These are phyloP conservation scores for Ephialtes manifestator DNA, from an alignment of 2,888 invertebrate genomes.

Conservation along the genomic window DNA sequence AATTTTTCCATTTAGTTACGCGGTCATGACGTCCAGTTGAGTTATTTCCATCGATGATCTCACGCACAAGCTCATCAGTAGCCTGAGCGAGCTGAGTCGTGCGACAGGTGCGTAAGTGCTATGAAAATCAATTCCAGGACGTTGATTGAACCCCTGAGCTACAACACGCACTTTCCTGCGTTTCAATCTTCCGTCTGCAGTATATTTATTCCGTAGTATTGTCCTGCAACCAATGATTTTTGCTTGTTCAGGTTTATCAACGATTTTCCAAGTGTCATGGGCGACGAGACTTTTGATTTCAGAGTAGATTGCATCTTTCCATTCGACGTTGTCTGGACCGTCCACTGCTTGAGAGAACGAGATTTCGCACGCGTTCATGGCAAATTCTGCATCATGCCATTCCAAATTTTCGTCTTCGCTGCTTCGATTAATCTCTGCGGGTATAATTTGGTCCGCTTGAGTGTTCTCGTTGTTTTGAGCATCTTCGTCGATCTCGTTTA, in stretches of 20 bases:
- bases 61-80: conserved; percentile 69
- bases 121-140: conserved; percentile 68
- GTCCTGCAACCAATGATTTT: conserved; percentile 49
- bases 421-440: conserved; percentile 16
- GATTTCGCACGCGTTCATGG: conserved; percentile 20
- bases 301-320: conserved; percentile 65
- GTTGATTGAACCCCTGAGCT: conserved; percentile 67
- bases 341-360: not conserved
- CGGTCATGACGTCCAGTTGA: conserved; percentile 72
- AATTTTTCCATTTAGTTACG: conserved; percentile 71
- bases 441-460: conserved; percentile 23
- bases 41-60: conserved; percentile 63
- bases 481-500: conserved; percentile 8
- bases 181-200: conserved; percentile 61
- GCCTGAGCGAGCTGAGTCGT: conserved; percentile 65
- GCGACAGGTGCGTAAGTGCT: conserved; percentile 69
- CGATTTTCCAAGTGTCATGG: conserved; percentile 70
- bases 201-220: conserved; percentile 65
- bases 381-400: conserved; percentile 22
- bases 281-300: conserved; percentile 68
- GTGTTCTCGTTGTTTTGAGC: conserved; percentile 6
- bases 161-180: conserved; percentile 69
- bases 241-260: conserved; percentile 55
- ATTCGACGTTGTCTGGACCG: conserved; percentile 38
- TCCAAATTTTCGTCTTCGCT: not conserved